Evolutionary conservation across 2,113 vertebrate species (phyloP).

Genomic region (Ochotona princeps): DNA sequence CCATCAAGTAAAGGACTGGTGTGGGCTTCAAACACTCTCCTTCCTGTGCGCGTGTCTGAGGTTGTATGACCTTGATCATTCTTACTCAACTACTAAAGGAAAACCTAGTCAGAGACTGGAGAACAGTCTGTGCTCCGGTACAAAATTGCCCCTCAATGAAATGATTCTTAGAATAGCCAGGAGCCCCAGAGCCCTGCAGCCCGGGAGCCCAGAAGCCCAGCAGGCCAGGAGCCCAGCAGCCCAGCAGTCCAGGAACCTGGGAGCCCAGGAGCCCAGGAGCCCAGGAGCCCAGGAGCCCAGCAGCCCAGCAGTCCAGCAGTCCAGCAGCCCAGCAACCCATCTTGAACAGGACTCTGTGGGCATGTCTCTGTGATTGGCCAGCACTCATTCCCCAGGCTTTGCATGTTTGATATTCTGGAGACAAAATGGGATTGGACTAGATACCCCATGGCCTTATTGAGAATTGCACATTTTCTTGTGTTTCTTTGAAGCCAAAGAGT

Average conservation of each 20-base stretch:
- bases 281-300: too few species aligned
- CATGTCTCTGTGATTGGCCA: not conserved
- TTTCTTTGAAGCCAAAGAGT: not conserved
- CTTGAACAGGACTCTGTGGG: not conserved
- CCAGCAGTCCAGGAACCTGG: too few species aligned
- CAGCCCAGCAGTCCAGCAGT: too few species aligned
- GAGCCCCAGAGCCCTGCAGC: too few species aligned
- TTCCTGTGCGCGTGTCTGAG: not conserved
- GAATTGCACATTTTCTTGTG: not conserved
- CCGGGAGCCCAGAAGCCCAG: too few species aligned
- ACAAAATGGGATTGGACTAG: not conserved
- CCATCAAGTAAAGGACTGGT: not conserved
- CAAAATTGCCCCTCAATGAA: not conserved
- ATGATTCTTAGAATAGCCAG: fast-evolving
- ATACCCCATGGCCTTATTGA: not conserved
- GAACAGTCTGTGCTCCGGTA: not conserved
- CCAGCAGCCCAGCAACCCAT: not conserved
- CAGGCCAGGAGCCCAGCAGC: too few species aligned
- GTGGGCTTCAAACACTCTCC: not conserved
- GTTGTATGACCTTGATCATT: not conserved
- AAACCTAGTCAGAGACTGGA: not conserved
- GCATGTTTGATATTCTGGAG: not conserved
- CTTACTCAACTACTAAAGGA: not conserved
- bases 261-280: too few species aligned
- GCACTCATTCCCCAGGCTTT: not conserved